phyloP scores from a whole-genome alignment of 2,888 invertebrate species.

The Tricholauxania praeusta region DNA sequence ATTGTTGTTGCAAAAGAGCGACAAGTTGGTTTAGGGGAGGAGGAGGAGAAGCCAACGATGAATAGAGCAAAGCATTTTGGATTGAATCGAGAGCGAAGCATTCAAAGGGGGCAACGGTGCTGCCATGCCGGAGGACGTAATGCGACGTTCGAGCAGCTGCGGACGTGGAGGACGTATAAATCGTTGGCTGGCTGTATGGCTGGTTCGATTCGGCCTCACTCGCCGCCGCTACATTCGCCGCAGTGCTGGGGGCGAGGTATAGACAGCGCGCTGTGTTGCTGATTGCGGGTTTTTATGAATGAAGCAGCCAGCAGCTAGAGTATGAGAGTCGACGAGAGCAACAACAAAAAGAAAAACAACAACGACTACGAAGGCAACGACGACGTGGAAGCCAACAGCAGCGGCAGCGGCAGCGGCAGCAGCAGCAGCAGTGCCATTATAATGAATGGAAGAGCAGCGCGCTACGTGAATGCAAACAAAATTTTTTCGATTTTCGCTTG shows the following conservation, averaged over 20 bases:
- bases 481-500: slow-evolving; percentile 41
- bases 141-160: slow-evolving; percentile 18
- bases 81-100: not conserved
- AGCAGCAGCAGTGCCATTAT: slow-evolving; percentile 20
- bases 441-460: slow-evolving; percentile 47
- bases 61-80: not conserved
- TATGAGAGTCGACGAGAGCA: not conserved
- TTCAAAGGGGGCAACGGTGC: not conserved
- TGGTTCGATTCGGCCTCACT: not conserved
- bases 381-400: not conserved
- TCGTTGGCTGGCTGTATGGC: not conserved
- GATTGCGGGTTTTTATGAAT: slow-evolving; percentile 60
- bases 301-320: slow-evolving; percentile 51
- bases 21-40: no score
- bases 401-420: slow-evolving; percentile 1
- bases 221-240: not conserved
- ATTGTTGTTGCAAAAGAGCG: not conserved
- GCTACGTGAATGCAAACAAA: slow-evolving; percentile 51
- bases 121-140: not conserved
- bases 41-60: no score
- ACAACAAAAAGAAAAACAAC: no score
- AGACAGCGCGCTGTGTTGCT: slow-evolving; percentile 20
- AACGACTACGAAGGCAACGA: not conserved
- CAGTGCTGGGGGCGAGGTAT: not conserved
- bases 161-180: slow-evolving; percentile 22